Conservation (phyloP, 2,888 invertebrate genomes). For the Rotaria macrura region DNA sequence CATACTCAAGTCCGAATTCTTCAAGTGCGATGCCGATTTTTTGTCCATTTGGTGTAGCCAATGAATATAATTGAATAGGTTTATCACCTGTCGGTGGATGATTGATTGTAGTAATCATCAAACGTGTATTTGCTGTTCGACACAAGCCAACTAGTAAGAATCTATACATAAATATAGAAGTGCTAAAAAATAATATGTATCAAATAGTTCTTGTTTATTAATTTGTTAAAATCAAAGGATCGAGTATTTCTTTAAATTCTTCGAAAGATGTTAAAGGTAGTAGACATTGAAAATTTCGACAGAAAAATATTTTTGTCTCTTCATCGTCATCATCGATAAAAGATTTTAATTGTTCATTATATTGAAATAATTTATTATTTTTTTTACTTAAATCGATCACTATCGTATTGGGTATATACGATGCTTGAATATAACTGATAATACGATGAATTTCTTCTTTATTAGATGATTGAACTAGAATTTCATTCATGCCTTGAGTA, state of each 20-base stretch:
- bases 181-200: not conserved
- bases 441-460: constrained; percentile 60
- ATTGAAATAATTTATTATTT: constrained; percentile 47
- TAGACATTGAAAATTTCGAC: constrained; percentile 64
- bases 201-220: not conserved
- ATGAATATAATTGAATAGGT: not conserved
- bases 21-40: not conserved
- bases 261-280: constrained; percentile 63
- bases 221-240: not conserved
- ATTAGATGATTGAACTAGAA: constrained; percentile 51
- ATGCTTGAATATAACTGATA: constrained; percentile 59
- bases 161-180: not conserved
- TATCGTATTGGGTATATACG: constrained; percentile 61
- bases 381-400: constrained; percentile 55
- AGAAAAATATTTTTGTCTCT: constrained; percentile 66
- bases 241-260: constrained; percentile 53
- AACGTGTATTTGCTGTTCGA: not conserved
- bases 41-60: not conserved
- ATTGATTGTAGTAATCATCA: not conserved
- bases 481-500: constrained; percentile 62
- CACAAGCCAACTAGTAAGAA: not conserved
- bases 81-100: not conserved
- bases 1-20: not conserved
- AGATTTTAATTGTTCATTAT: constrained; percentile 44
- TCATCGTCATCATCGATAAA: constrained; percentile 54